Conservation (phyloP, 2,797 vertebrate species). For the Loriculus beryllinus region DNA sequence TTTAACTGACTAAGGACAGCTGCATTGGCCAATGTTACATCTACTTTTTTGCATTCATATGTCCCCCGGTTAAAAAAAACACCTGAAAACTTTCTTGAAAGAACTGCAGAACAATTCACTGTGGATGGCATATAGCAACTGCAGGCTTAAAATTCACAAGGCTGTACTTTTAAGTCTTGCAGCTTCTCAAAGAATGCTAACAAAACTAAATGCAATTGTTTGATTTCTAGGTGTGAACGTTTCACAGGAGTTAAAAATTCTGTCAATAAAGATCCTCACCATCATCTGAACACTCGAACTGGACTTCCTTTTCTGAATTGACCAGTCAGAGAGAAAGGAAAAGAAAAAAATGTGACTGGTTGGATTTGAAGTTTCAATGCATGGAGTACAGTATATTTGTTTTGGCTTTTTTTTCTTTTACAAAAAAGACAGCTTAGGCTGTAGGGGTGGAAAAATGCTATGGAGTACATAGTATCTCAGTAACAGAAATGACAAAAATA, state of each 20-base stretch:
- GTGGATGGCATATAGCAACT: constrained; percentile 1
- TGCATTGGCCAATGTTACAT: constrained; percentile 41
- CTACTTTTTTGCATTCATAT: background rate
- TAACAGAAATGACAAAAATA: background rate
- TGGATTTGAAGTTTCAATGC: constrained; percentile 65
- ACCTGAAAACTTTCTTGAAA: background rate
- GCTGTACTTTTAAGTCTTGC: constrained; percentile 12
- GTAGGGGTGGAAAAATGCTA: background rate
- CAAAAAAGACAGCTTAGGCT: constrained; percentile 11
- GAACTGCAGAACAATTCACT: background rate
- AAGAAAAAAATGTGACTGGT: constrained; percentile 69
- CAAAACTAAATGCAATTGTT: constrained; percentile 45
- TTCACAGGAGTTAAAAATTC: constrained; percentile 68
- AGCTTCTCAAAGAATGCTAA: constrained; percentile 39
- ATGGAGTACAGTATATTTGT: constrained; percentile 60
- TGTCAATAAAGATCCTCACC: constrained; percentile 79
- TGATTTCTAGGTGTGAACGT: constrained; percentile 62
- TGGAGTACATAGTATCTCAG: background rate
- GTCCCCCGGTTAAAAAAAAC: constrained; percentile 17
- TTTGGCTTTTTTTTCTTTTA: background rate
- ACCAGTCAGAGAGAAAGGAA: constrained; percentile 78
- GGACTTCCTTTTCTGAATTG: constrained; percentile 85
- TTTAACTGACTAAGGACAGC: constrained; percentile 14
- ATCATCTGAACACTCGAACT: constrained; percentile 80
- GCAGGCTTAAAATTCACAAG: constrained; percentile 43